Conservation (phyloP, 2,113 vertebrate species). For the Centropus bengalensis region DNA sequence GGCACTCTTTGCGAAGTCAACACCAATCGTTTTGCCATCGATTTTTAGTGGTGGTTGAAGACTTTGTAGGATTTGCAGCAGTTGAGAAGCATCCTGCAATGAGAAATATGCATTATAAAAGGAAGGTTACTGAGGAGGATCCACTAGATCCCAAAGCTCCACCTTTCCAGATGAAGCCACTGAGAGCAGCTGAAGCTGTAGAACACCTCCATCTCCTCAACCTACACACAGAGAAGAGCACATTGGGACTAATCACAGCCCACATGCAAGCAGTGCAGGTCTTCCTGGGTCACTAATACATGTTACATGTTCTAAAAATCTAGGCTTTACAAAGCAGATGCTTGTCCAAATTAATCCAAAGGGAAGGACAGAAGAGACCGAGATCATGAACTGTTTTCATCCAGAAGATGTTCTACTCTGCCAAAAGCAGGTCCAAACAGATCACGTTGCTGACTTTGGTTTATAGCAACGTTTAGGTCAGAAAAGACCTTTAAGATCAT, state of each 20-base stretch:
- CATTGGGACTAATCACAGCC: accelerated
- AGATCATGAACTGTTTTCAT: not conserved
- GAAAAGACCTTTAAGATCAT: too few relatives aligned
- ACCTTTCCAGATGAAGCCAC: not conserved
- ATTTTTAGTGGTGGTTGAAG: conserved; percentile 95
- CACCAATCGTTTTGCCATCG: conserved; percentile 97
- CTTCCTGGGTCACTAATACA: not conserved
- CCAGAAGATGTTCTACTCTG: not conserved
- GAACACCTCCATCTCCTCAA: not conserved
- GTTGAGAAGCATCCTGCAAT: conserved; percentile 93
- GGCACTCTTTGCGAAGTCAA: conserved; percentile 98
- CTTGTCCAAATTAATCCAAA: not conserved
- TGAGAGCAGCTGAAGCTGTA: not conserved
- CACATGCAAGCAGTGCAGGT: accelerated
- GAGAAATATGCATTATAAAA: not conserved
- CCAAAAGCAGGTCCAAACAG: not conserved
- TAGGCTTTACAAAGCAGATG: not conserved
- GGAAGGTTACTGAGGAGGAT: not conserved
- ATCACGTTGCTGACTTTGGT: not conserved
- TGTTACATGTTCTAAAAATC: not conserved
- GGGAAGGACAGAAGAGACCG: not conserved
- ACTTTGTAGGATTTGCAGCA: conserved; percentile 94
- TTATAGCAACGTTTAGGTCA: too few relatives aligned
- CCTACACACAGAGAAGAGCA: accelerated
- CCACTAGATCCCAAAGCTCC: not conserved